Evolutionary conservation across 2,888 invertebrate species (phyloP).

Genomic region (Leucozona laternaria): DNA sequence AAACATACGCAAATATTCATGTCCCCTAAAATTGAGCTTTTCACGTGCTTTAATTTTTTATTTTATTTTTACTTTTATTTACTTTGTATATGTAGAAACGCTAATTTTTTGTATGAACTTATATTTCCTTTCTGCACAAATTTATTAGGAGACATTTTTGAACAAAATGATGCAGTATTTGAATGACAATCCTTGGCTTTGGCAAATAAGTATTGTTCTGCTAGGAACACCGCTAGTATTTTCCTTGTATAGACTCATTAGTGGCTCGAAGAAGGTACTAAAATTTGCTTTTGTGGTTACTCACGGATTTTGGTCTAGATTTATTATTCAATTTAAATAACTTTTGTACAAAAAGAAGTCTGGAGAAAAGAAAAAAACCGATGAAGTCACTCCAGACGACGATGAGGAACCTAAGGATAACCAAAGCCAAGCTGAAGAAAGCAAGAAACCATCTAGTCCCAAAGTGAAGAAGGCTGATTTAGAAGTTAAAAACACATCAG

Average conservation of each 20-base stretch:
- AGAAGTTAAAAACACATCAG: slow-evolving; percentile 79
- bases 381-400: slow-evolving; percentile 87
- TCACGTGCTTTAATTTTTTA: neutral
- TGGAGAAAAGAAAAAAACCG: slow-evolving; percentile 89
- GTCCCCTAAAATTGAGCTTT: slow-evolving; percentile 8
- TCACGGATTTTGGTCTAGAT: neutral
- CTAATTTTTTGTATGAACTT: slow-evolving; percentile 68
- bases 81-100: slow-evolving; percentile 37
- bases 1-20: slow-evolving; percentile 6
- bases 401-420: slow-evolving; percentile 75
- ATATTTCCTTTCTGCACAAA: slow-evolving; percentile 76
- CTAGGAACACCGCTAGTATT: slow-evolving; percentile 91
- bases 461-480: slow-evolving; percentile 83
- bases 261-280: slow-evolving; percentile 83
- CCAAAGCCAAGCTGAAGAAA: slow-evolving; percentile 74
- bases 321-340: neutral
- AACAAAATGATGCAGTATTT: slow-evolving; percentile 90
- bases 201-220: slow-evolving; percentile 92
- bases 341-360: slow-evolving; percentile 80
- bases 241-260: slow-evolving; percentile 89
- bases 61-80: slow-evolving; percentile 2
- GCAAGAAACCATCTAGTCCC: slow-evolving; percentile 79
- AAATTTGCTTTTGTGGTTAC: slow-evolving; percentile 16
- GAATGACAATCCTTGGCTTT: slow-evolving; percentile 95
- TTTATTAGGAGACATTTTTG: slow-evolving; percentile 90